phyloP scores from a whole-genome alignment of 2,888 invertebrate genomes.

The Amblyjoppa fuscipennis region DNA sequence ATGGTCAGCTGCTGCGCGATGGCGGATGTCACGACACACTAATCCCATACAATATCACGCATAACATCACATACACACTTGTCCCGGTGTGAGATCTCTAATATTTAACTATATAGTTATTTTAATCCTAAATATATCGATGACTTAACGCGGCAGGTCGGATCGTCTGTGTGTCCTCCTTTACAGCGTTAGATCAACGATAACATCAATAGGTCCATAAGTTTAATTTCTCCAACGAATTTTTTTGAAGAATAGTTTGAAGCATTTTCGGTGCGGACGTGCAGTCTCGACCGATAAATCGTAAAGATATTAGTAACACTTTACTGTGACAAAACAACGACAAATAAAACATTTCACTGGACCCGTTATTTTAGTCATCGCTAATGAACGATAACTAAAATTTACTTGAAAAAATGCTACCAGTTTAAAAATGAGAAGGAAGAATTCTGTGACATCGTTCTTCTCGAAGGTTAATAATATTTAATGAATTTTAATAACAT shows the following conservation, averaged over 20 bases:
- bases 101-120: conserved; percentile 21
- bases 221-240: conserved; percentile 1
- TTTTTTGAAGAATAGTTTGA: not conserved
- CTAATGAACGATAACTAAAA: not conserved
- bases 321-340: not conserved
- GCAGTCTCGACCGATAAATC: not conserved
- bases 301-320: conserved; percentile 8
- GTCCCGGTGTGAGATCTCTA: conserved; percentile 36
- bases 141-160: not conserved
- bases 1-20: conserved; percentile 91
- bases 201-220: not conserved
- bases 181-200: conserved; percentile 8
- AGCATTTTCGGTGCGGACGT: not conserved
- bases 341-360: not conserved
- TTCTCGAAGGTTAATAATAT: too few species aligned
- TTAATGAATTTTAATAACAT: too few species aligned
- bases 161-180: not conserved
- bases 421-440: not conserved
- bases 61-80: conserved; percentile 82
- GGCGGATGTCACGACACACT: conserved; percentile 85
- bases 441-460: not conserved
- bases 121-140: not conserved
- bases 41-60: conserved; percentile 84
- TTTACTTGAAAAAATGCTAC: not conserved
- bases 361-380: not conserved